Conservation (phyloP, 2,797 vertebrate genomes). For the Epinephelus coioides region DNA sequence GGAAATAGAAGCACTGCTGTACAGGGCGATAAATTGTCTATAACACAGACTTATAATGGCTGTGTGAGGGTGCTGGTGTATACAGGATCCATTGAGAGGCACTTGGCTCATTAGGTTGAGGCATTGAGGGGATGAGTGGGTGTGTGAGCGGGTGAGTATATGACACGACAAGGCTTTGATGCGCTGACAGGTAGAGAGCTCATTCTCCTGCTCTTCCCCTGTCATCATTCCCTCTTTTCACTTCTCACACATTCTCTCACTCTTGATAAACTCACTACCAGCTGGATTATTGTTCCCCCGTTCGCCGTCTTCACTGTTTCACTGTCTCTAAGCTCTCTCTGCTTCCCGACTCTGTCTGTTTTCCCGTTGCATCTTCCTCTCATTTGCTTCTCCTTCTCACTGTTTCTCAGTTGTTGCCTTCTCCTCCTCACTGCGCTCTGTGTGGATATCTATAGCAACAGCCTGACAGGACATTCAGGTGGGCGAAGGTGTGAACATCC, state of each 20-base stretch:
- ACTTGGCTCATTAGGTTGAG: constrained; percentile 84
- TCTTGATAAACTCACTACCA: constrained; percentile 65
- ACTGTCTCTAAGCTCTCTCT: constrained; percentile 35
- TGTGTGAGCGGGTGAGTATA: constrained; percentile 68
- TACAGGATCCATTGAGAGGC: constrained; percentile 64
- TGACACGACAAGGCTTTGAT: constrained; percentile 79
- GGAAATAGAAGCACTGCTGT: constrained; percentile 54
- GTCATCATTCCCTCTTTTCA: constrained; percentile 65
- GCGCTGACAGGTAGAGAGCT: constrained; percentile 78
- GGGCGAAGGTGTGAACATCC: constrained; percentile 82
- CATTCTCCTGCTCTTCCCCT: constrained; percentile 69
- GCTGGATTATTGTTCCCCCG: constrained; percentile 66
- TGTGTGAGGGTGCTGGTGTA: constrained; percentile 45
- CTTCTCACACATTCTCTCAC: constrained; percentile 55
- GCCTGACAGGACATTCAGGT: constrained; percentile 81
- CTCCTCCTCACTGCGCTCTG: constrained; percentile 55
- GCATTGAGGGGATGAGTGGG: constrained; percentile 76
- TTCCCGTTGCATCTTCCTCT: constrained; percentile 51
- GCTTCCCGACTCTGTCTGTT: constrained; percentile 37
- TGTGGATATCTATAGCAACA: constrained; percentile 86
- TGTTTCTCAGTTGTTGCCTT: constrained; percentile 54
- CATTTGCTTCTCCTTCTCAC: constrained; percentile 65
- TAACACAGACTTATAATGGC: constrained; percentile 62
- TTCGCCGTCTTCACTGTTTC: constrained; percentile 52
- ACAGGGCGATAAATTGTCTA: constrained; percentile 55